Evolutionary conservation across 1,140 invertebrate species (phyloP), one percentile per base, ranked within the genome.

Genomic region (Metopolophium dirhodum): DNA sequence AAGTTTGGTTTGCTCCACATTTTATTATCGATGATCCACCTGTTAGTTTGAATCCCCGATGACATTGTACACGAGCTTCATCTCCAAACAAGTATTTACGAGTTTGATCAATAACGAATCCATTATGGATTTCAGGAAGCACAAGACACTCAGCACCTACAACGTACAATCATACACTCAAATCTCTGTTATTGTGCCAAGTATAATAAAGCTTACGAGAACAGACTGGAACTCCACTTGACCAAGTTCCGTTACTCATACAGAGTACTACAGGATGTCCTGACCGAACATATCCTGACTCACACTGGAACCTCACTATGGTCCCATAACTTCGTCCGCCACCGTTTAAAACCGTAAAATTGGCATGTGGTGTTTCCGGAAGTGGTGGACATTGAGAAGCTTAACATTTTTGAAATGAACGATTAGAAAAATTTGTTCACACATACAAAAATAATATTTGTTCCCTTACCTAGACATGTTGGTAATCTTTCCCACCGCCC

Each of bases 171-270:
- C 9, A 82, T 26, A 82, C n/a, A 83, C 30, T 49, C 2, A 89
- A 51, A n/a, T 68, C 22, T 35, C 45, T 35, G 26, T 89, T 89
- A 77, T 45, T 49, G 20, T 11, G 82, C 2, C 4, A 88, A 41
- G 45, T 91, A 57, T 86, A 45, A 82, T 77, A 54, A 90, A 83
- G 95, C 96, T 96, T 96, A 96, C 98, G 96, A 93, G 97, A 96
- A 95, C 99, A 99, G 11, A 96, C 97, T 30, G 99, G 99, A 30
- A 99, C 98, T 94, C 97, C 96, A 89, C 98, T 97, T 82, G 98
- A 99, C 99, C 99, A 99, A 18, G 98, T 98, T 47, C 99, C 99
- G 95, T 99, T 98, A 94, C 98, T 98, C 97, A 98, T 98, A 95
- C 99, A 99, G 35, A 99, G 96, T 77, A 99, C 97, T 7, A 98